Evolutionary conservation across 2,797 vertebrate genomes (phyloP).

Genomic region (Ammospiza maritima): DNA sequence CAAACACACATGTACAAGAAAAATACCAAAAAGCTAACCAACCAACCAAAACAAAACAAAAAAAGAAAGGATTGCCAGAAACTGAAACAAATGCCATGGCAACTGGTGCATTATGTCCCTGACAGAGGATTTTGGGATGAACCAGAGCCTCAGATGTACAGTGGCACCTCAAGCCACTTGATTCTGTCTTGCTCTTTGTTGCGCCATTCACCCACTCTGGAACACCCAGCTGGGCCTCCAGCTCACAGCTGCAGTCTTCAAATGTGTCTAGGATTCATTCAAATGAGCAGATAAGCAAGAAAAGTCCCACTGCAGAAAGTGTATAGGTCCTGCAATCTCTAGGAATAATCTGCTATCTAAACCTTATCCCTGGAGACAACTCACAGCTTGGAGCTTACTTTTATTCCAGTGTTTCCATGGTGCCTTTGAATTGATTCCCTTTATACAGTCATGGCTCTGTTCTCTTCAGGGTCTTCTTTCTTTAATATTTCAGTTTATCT

Average conservation of each 20-base stretch:
- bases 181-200: neutral
- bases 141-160: neutral
- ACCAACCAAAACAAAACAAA: neutral
- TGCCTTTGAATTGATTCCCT: slow-evolving; percentile 46
- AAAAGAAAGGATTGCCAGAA: neutral
- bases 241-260: slow-evolving; percentile 7
- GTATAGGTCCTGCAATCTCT: neutral
- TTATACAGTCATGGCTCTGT: neutral
- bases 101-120: neutral
- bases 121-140: neutral
- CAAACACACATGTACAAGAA: neutral
- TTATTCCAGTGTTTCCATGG: neutral
- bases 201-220: neutral
- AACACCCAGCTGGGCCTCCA: neutral
- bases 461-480: slow-evolving; percentile 18
- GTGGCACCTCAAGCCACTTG: neutral
- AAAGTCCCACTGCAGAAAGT: neutral
- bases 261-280: slow-evolving; percentile 7
- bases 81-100: neutral
- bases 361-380: slow-evolving; percentile 20
- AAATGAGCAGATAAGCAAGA: neutral
- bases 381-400: slow-evolving; percentile 7
- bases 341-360: neutral
- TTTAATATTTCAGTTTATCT: slow-evolving; percentile 55
- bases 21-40: neutral